Percentiles rank a stretch among this genome's conserved stretches.
phyloP scores from a whole-genome alignment of 2,113 vertebrate species.

The Notarius lentiginosus region DNA sequence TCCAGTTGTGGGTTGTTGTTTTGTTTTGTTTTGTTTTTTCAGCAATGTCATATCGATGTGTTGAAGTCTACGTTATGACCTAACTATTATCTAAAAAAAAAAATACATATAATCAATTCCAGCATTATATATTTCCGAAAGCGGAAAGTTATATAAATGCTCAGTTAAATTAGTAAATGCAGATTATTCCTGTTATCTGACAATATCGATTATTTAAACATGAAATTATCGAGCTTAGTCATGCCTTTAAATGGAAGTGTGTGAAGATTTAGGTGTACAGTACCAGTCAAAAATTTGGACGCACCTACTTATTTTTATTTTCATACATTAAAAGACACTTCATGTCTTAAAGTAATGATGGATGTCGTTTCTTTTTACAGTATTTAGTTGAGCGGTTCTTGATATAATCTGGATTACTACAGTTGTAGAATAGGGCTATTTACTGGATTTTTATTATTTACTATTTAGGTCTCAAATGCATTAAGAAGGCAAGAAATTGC shows the following conservation, averaged over 20 bases:
- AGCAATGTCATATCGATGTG: neutral
- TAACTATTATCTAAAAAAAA: neutral
- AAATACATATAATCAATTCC: neutral
- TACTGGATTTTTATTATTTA: no score
- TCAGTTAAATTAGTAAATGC: neutral
- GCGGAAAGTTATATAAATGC: neutral
- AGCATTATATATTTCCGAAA: neutral
- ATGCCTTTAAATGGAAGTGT: neutral
- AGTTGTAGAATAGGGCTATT: no score
- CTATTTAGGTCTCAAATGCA: no score
- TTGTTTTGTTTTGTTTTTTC: neutral
- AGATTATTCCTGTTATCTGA: neutral
- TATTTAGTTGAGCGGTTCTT: no score
- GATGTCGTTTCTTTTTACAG: no score
- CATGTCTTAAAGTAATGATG: no score
- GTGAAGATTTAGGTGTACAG: neutral
- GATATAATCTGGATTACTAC: no score
- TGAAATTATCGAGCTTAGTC: neutral
- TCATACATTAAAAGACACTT: no score
- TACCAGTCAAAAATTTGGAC: no score
- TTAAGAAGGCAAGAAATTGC: no score
- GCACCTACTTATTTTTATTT: no score
- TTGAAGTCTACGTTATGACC: neutral
- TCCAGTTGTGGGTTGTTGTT: neutral
- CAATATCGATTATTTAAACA: neutral